Conservation (phyloP, 23 tunicate species). For the Corella eumyota region DNA sequence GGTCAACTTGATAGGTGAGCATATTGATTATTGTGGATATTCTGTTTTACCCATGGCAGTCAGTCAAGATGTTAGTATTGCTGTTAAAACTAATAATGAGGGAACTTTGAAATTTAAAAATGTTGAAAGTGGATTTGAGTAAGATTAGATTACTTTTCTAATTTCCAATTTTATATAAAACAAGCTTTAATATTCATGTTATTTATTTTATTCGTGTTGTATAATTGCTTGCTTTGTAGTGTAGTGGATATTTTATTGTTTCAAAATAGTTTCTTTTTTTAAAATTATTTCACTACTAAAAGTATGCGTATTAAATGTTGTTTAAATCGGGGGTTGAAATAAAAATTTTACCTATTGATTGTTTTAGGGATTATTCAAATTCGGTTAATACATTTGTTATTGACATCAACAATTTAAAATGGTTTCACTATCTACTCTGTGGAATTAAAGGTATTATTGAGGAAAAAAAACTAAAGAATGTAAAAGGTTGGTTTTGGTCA, state of each 20-base stretch:
- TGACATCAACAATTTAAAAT: constrained; percentile 52
- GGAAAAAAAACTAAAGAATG: no score
- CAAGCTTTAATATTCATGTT: not conserved
- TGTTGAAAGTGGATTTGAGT: constrained; percentile 18
- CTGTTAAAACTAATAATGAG: constrained; percentile 23
- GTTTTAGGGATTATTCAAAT: constrained; percentile 39
- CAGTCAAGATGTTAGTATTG: constrained; percentile 65
- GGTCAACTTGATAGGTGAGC: constrained; percentile 96
- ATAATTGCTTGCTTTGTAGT: no score
- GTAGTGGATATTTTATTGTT: no score
- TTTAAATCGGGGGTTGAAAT: not conserved
- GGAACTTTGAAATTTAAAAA: constrained; percentile 31
- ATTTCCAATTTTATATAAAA: not conserved
- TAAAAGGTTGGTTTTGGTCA: no score
- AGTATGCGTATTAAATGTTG: not conserved
- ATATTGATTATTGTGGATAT: constrained; percentile 95
- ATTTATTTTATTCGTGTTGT: no score
- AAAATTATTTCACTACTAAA: no score
- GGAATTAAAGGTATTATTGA: constrained; percentile 62
- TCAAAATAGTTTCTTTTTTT: no score
- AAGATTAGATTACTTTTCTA: not conserved
- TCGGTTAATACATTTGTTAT: constrained; percentile 18
- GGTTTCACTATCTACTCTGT: constrained; percentile 70
- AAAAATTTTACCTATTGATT: no score
- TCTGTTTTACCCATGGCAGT: constrained; percentile 94